Evolutionary conservation across 1,140 invertebrate species (phyloP), one percentile per base, ranked within the genome.

Genomic region (Drosophila pectinifera): DNA sequence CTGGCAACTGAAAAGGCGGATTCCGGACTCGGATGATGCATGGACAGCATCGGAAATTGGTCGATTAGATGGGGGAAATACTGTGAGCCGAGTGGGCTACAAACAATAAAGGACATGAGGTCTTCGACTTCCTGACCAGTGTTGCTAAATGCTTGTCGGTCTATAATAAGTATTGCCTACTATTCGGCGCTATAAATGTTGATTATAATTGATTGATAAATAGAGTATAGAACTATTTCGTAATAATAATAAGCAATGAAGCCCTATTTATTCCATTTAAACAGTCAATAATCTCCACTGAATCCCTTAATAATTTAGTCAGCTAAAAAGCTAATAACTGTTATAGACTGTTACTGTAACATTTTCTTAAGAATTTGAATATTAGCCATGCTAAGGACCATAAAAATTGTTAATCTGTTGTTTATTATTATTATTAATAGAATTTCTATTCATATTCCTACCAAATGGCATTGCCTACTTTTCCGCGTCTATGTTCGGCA

Each of bases 1-100:
- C 34, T 48, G 64, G 36, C 45, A 42, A 36, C 18, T 18, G 57
- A 24, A 31, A 59, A 36, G 16, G 31, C 34, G 22, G 41, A 64
- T 56, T 70, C 56, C 69, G 57, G 28, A 34, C 55, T 34, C 31
- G 39, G 22, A 75, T 49, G 64, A 70, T 48, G 46, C 63, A 70
- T 48, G 62, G 39, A 31, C 53, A 53, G n/a, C 26, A 59, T 67
- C 55, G 72, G 62, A 77, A 77, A 61, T 69, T 49, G 62, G 36
- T 36, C 46, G 70, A 75, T 74, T 75, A 74, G 72, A 41, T 10
- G 36, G 56, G 41, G 39, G 18, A 59, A 54, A 75, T 58, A 48
- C 58, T 46, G 14, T 8, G n/a, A 31, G 26, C 18, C 10, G n/a
- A 45, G 18, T 34, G 16, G 20, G 16, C 45, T 26, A 28, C 34